phyloP scores from a whole-genome alignment of 2,113 vertebrate species.

The Alaudala cheleensis region DNA sequence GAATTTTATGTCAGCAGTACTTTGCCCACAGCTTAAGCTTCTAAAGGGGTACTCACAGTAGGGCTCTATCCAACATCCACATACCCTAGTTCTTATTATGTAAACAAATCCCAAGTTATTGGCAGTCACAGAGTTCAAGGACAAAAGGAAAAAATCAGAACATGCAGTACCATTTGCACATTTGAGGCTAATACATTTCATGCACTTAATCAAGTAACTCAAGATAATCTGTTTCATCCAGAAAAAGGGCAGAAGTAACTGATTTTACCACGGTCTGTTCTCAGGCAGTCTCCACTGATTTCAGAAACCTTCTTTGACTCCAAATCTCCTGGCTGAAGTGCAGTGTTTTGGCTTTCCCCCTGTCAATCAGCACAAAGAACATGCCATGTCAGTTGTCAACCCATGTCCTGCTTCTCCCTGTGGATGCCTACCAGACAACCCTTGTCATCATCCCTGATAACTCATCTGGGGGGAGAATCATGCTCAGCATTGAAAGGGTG shows the following conservation, averaged over 20 bases:
- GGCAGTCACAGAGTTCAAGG: not conserved
- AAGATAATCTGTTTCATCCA: not conserved
- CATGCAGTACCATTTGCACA: not conserved
- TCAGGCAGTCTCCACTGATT: not conserved
- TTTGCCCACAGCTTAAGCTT: not conserved
- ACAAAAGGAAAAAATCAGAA: not conserved
- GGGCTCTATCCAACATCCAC: not conserved
- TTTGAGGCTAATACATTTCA: not conserved
- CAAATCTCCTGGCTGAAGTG: not conserved
- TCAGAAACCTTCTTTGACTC: not conserved
- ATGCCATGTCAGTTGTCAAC: not conserved
- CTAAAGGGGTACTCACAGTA: not conserved
- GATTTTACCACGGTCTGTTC: not conserved
- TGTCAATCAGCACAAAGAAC: not conserved
- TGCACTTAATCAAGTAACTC: not conserved
- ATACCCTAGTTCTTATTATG: not conserved
- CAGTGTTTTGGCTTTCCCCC: not conserved
- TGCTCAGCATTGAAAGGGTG: not conserved
- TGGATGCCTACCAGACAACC: too few species aligned
- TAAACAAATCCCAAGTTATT: not conserved
- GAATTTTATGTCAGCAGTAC: not conserved
- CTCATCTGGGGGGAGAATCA: not conserved
- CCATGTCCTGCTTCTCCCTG: not conserved
- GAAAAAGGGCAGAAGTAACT: not conserved
- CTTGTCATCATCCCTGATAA: not conserved